These are phyloP conservation scores for Apantesis nais DNA, from an alignment of 2,888 invertebrate species.

Conservation along the genomic window DNA sequence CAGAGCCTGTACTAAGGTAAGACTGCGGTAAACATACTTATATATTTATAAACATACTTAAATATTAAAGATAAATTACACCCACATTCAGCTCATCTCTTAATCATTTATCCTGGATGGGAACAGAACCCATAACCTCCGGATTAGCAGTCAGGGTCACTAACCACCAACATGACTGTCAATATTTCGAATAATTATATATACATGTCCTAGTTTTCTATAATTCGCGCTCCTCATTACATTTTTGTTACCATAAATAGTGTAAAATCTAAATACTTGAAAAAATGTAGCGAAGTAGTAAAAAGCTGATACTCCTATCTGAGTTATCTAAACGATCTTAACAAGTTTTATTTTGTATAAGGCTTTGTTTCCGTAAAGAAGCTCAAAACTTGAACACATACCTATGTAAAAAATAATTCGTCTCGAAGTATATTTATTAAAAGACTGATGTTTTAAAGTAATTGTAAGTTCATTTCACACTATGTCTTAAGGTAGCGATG, in stretches of 20 bases:
- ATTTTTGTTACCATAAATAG: background rate
- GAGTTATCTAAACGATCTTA: background rate
- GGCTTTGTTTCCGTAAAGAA: background rate
- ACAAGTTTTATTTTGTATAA: background rate
- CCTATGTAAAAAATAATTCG: conserved; percentile 28
- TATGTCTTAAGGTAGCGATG: conserved; percentile 5
- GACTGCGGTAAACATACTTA: too few species aligned
- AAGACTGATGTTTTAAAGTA: conserved; percentile 76
- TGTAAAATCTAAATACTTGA: background rate
- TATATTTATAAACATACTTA: too few species aligned
- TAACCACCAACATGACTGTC: too few species aligned
- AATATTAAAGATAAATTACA: too few species aligned
- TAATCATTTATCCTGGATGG: too few species aligned
- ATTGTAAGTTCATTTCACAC: conserved; percentile 52
- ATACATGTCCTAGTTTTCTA: background rate
- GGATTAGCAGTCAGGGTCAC: too few species aligned
- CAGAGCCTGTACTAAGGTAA: too few species aligned
- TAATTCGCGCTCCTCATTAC: background rate
- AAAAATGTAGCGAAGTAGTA: background rate
- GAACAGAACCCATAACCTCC: too few species aligned
- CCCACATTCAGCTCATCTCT: too few species aligned
- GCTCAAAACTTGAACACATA: background rate
- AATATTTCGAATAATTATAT: background rate
- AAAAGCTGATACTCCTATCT: background rate
- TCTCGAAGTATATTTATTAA: conserved; percentile 63